These are phyloP conservation scores for Andrena fulva DNA, from an alignment of 2,888 invertebrate genomes.

Conservation along the genomic window DNA sequence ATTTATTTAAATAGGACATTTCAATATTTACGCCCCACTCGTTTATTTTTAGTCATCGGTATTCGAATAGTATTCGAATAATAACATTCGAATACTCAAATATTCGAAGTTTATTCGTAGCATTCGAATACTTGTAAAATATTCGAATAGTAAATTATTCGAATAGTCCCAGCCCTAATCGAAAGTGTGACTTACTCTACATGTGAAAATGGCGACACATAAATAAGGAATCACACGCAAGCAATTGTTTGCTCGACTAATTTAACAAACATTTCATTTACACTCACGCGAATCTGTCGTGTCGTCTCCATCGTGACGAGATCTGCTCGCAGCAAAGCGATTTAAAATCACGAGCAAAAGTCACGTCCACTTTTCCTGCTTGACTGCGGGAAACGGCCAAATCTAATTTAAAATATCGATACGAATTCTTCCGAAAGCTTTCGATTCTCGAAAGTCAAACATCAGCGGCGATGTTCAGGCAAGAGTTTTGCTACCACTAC, in stretches of 20 bases:
- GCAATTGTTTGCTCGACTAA: neutral
- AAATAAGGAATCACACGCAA: neutral
- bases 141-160: no score
- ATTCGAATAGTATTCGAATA: no score
- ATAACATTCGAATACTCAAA: no score
- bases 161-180: no score
- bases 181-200: no score
- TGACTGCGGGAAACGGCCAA: neutral
- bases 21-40: no score
- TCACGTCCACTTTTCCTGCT: neutral
- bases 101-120: no score
- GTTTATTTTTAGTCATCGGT: no score
- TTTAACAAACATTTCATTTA: neutral
- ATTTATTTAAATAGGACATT: no score
- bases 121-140: no score
- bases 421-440: neutral
- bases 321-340: neutral
- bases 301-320: neutral
- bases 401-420: slow-evolving; percentile 15
- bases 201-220: no score
- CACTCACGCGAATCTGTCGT: neutral
- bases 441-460: neutral
- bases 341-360: neutral
- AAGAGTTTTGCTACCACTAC: neutral
- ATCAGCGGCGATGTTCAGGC: neutral